These are phyloP conservation scores for Ypsolopha sequella DNA, from an alignment of 2,888 invertebrate genomes.

Conservation along the genomic window DNA sequence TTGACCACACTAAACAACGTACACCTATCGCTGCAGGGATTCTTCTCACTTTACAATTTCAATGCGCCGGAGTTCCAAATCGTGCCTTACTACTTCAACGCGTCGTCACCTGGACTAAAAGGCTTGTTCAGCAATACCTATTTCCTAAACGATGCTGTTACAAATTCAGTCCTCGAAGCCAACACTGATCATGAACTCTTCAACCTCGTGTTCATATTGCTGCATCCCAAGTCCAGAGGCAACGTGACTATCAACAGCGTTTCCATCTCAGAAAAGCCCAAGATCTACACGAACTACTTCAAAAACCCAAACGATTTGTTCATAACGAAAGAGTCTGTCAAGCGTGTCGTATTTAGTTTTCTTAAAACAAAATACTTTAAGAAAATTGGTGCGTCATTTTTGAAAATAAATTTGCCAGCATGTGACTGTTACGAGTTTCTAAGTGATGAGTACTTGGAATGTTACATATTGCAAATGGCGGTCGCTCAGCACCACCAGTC, in stretches of 20 bases:
- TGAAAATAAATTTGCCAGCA: slow-evolving; percentile 25
- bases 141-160: not conserved
- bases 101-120: not conserved
- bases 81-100: not conserved
- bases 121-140: not conserved
- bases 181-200: slow-evolving; percentile 6
- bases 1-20: not conserved
- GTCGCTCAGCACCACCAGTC: slow-evolving; percentile 28
- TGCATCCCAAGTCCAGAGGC: slow-evolving; percentile 27
- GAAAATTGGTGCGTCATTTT: slow-evolving; percentile 19
- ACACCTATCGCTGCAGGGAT: slow-evolving; percentile 32
- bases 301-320: slow-evolving; percentile 15
- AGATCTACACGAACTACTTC: not conserved
- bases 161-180: not conserved
- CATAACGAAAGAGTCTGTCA: slow-evolving; percentile 16
- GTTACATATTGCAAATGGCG: slow-evolving; percentile 28
- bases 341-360: slow-evolving; percentile 17
- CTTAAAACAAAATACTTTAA: slow-evolving; percentile 19
- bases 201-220: slow-evolving; percentile 20
- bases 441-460: slow-evolving; percentile 37
- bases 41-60: slow-evolving; percentile 34
- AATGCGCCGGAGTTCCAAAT: not conserved
- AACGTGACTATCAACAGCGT: slow-evolving; percentile 11
- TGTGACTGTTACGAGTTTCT: slow-evolving; percentile 24
- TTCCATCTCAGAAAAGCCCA: not conserved